Conservation (phyloP, 2,113 vertebrate genomes). For the Tapirus terrestris region DNA sequence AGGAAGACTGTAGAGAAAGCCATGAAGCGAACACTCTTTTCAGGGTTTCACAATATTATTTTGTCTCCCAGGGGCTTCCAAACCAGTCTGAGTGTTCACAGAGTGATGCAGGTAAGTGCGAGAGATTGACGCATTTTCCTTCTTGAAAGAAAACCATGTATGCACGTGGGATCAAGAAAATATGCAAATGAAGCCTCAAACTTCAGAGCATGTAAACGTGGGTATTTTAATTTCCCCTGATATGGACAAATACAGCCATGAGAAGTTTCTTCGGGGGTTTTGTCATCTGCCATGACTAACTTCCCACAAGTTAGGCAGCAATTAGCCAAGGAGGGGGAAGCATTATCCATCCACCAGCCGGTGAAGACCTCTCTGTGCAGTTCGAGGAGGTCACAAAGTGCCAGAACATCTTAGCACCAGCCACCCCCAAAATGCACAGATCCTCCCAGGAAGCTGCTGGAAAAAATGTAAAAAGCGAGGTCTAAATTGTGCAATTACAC, state of each 20-base stretch:
- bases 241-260: not conserved
- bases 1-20: conserved; percentile 64
- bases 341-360: not conserved
- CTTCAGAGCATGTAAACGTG: conserved; percentile 3
- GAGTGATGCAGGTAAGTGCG: conserved; percentile 30
- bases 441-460: conserved; percentile 37
- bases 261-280: conserved; percentile 46
- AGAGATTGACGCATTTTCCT: not conserved
- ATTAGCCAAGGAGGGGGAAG: conserved; percentile 6
- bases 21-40: conserved; percentile 63
- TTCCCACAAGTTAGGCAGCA: not conserved
- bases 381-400: not conserved
- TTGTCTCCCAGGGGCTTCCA: conserved; percentile 56
- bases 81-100: conserved; percentile 55
- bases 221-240: conserved; percentile 52
- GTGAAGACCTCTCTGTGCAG: not conserved
- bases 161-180: conserved; percentile 5
- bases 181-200: not conserved
- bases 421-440: not conserved
- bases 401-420: conserved; percentile 9
- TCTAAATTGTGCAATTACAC: conserved; percentile 4
- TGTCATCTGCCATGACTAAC: not conserved
- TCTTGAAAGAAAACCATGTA: not conserved
- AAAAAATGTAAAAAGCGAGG: not conserved
- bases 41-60: conserved; percentile 42